Evolutionary conservation across 2,888 invertebrate genomes (phyloP).

Genomic region (Deroplatys truncata): DNA sequence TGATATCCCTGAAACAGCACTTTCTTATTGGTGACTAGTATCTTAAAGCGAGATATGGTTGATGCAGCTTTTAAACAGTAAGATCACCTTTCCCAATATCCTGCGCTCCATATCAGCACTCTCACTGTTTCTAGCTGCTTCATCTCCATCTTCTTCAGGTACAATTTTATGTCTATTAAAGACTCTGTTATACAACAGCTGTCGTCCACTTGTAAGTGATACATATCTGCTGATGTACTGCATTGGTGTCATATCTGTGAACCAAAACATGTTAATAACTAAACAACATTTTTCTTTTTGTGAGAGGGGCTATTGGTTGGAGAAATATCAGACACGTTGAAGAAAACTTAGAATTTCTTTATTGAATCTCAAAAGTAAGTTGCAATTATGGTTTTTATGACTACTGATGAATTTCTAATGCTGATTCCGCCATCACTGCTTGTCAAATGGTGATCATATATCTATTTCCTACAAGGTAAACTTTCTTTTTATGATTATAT

Average conservation of each 20-base stretch:
- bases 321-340: not conserved
- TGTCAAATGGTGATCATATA: too few species aligned
- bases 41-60: too few species aligned
- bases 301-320: not conserved
- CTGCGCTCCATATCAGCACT: not conserved
- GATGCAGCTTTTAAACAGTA: not conserved
- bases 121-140: not conserved
- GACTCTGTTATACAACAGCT: constrained; percentile 54
- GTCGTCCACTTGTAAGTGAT: constrained; percentile 55
- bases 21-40: too few species aligned
- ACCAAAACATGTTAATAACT: not conserved
- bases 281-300: not conserved
- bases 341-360: too few species aligned
- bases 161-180: constrained; percentile 46
- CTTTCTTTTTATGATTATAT: too few species aligned
- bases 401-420: too few species aligned
- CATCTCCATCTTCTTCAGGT: constrained; percentile 34
- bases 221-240: constrained; percentile 67
- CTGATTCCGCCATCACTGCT: too few species aligned
- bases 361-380: too few species aligned
- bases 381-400: too few species aligned
- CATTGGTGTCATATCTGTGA: constrained; percentile 63
- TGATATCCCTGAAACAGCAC: too few species aligned
- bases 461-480: too few species aligned
- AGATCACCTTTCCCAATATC: constrained; percentile 1